phyloP scores from a whole-genome alignment of 2,888 invertebrate genomes.

The Phytoseiulus persimilis region DNA sequence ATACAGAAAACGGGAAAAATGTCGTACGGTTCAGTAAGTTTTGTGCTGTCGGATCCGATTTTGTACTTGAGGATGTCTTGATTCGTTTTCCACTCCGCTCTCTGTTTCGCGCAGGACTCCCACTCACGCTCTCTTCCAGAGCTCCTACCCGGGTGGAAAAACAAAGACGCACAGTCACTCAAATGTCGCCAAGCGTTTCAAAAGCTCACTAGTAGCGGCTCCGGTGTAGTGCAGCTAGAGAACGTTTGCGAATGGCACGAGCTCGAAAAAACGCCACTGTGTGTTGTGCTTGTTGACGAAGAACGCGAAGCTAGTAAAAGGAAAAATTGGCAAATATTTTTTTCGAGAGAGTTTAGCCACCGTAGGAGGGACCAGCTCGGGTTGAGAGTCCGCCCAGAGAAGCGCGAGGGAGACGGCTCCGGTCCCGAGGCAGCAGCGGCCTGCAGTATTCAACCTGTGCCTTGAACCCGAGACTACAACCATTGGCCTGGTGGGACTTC shows the following conservation, averaged over 20 bases:
- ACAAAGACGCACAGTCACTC: neutral
- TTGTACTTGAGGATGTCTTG: too few species aligned
- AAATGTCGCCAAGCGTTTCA: neutral
- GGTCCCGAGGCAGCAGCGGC: neutral
- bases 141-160: neutral
- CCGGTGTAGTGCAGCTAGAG: neutral
- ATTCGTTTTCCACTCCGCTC: too few species aligned
- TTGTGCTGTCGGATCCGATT: too few species aligned
- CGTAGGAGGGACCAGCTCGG: conserved; percentile 5
- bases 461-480: neutral
- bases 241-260: neutral
- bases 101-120: neutral
- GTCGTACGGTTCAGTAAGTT: too few species aligned
- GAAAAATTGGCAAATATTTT: neutral
- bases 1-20: too few species aligned
- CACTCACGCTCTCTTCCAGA: neutral
- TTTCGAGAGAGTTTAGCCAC: neutral
- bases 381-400: neutral
- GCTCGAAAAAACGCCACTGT: neutral
- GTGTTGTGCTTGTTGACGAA: neutral
- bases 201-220: neutral
- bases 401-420: neutral
- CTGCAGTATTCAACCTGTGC: neutral
- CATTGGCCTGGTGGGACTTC: neutral
- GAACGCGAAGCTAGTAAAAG: neutral